A percentile compares a stretch with the other conserved stretches of the same genome.
These are phyloP conservation scores for Sipha flava DNA, from an alignment of 1,140 invertebrate genomes.

Conservation along the genomic window DNA sequence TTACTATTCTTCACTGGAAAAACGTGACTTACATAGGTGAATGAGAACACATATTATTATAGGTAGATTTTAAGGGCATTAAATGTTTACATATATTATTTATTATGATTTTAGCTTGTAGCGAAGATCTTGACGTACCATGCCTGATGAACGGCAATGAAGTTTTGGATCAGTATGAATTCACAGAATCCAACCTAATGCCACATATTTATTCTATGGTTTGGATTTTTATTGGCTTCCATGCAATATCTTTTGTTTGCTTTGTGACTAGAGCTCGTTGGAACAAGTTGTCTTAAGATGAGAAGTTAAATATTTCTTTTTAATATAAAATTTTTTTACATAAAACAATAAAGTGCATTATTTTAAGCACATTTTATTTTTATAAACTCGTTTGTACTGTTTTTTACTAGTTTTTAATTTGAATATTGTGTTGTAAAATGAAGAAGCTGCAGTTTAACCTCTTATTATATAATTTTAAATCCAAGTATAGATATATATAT, in stretches of 20 bases:
- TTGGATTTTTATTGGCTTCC: neutral
- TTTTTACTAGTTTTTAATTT: too few species aligned
- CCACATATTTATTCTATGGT: slow-evolving; percentile 47
- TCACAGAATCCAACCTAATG: slow-evolving; percentile 55
- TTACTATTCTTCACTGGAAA: slow-evolving; percentile 71
- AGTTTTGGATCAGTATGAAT: slow-evolving; percentile 64
- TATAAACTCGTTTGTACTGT: too few species aligned
- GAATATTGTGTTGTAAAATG: neutral
- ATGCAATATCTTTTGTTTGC: neutral
- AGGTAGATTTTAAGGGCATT: too few species aligned
- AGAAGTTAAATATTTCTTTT: neutral
- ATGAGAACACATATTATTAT: slow-evolving; percentile 40
- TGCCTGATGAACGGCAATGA: slow-evolving; percentile 62
- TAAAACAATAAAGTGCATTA: neutral
- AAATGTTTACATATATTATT: neutral
- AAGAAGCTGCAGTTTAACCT: neutral
- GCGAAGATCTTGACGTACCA: slow-evolving; percentile 53
- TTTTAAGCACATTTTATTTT: neutral
- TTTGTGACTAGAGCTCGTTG: neutral
- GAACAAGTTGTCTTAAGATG: neutral
- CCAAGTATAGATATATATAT: too few species aligned
- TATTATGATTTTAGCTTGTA: neutral
- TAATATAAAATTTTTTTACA: neutral
- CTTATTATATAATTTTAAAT: neutral
- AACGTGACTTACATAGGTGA: slow-evolving; percentile 68